phyloP scores from a whole-genome alignment of 1,140 invertebrate genomes.

The Goniozus legneri region DNA sequence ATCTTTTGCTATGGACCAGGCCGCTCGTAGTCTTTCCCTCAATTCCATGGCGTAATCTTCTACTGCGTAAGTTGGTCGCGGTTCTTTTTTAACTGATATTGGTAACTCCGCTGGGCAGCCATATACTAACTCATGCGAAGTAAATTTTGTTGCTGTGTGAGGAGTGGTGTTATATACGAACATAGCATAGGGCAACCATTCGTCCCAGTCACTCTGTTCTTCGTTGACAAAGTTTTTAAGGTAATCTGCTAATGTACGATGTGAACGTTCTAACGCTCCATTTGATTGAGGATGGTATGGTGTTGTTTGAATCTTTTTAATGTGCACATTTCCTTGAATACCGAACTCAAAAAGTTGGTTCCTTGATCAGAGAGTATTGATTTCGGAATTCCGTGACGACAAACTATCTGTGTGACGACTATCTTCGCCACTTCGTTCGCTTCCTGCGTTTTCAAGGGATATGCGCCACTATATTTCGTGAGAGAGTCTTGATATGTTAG shows the following conservation, averaged over 20 bases:
- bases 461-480: constrained; percentile 23
- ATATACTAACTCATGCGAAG: not conserved
- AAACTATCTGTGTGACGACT: constrained; percentile 22
- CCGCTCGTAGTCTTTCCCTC: not conserved
- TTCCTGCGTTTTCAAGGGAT: constrained; percentile 16
- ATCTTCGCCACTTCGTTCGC: constrained; percentile 17
- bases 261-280: constrained; percentile 27
- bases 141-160: not conserved
- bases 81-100: not conserved
- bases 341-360: constrained; percentile 21
- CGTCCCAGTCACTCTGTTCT: not conserved
- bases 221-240: not conserved
- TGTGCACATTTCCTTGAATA: constrained; percentile 25
- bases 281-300: constrained; percentile 30
- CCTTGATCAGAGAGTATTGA: constrained; percentile 27
- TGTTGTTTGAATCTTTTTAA: constrained; percentile 27
- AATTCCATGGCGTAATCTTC: not conserved
- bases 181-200: not conserved
- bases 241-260: constrained; percentile 12
- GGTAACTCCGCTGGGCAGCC: not conserved
- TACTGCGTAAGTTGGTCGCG: not conserved
- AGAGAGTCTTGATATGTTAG: constrained; percentile 36
- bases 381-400: constrained; percentile 23
- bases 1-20: not conserved
- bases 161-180: constrained; percentile 1